Percentiles rank a stretch among this genome's conserved stretches.
phyloP scores from a whole-genome alignment of 2,888 invertebrate species.

The Nomada hirtipes region DNA sequence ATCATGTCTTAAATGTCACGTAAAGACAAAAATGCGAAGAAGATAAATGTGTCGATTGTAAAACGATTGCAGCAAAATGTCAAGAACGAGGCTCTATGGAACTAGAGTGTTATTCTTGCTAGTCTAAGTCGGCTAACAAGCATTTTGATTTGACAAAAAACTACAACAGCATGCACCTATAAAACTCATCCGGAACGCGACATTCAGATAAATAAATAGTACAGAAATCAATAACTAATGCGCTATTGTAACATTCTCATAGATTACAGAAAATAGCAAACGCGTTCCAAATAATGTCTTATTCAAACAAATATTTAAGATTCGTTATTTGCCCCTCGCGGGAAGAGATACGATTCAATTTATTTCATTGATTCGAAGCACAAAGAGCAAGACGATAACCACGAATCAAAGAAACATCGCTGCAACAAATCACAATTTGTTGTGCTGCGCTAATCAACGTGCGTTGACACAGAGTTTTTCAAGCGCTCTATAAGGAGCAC shows the following conservation, averaged over 20 bases:
- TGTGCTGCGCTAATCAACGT: not conserved
- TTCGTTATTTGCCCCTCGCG: too few species aligned
- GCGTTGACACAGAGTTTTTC: not conserved
- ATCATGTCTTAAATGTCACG: constrained; percentile 19
- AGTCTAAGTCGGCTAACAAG: not conserved
- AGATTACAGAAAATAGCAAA: too few species aligned
- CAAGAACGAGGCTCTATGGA: constrained; percentile 50
- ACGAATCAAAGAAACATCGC: not conserved
- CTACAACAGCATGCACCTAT: not conserved
- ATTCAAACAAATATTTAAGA: too few species aligned
- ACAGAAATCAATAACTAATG: too few species aligned
- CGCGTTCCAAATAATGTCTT: too few species aligned
- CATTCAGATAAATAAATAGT: too few species aligned
- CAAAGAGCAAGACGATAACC: not conserved
- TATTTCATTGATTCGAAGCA: not conserved
- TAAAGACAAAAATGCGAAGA: not conserved
- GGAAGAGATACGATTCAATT: not conserved
- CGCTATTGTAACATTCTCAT: too few species aligned
- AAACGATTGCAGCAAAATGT: constrained; percentile 37
- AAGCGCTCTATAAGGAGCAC: not conserved
- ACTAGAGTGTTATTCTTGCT: constrained; percentile 5
- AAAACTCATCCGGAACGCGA: not conserved
- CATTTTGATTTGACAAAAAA: not conserved
- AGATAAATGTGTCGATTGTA: constrained; percentile 26
- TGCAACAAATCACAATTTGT: not conserved